Conservation (phyloP, 2,797 vertebrate genomes). For the Parauchenoglanis ngamensis region DNA sequence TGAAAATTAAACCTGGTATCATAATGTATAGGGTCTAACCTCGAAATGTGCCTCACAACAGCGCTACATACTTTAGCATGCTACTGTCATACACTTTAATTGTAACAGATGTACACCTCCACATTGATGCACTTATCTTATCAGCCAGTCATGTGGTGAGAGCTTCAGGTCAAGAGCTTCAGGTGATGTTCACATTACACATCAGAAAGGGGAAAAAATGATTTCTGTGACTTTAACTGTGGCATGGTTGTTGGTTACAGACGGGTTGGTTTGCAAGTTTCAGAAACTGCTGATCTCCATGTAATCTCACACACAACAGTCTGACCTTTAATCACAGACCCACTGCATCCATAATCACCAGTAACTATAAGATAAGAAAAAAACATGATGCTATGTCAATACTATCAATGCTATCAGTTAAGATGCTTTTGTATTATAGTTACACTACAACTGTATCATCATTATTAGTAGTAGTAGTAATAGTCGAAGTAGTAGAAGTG, state of each 20-base stretch:
- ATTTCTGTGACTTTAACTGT: background rate
- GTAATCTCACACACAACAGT: background rate
- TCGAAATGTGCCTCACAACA: background rate
- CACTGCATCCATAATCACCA: background rate
- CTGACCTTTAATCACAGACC: background rate
- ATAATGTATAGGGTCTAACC: background rate
- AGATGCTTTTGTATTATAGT: background rate
- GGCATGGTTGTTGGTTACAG: no score
- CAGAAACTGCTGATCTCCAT: background rate
- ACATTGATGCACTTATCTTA: background rate
- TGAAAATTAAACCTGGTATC: slow-evolving; percentile 37
- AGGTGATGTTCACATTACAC: background rate
- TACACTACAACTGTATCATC: background rate
- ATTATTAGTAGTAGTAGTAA: background rate
- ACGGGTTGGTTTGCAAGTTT: background rate
- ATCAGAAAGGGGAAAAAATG: background rate
- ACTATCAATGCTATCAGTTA: background rate
- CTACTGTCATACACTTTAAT: background rate
- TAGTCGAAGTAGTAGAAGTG: no score
- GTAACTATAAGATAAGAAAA: background rate
- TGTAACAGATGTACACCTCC: background rate
- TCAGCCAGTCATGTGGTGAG: background rate
- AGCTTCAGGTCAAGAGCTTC: no score
- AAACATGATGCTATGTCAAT: background rate
- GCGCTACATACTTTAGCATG: background rate